Conservation (phyloP, 2,888 invertebrate species). For the Leptothorax acervorum region DNA sequence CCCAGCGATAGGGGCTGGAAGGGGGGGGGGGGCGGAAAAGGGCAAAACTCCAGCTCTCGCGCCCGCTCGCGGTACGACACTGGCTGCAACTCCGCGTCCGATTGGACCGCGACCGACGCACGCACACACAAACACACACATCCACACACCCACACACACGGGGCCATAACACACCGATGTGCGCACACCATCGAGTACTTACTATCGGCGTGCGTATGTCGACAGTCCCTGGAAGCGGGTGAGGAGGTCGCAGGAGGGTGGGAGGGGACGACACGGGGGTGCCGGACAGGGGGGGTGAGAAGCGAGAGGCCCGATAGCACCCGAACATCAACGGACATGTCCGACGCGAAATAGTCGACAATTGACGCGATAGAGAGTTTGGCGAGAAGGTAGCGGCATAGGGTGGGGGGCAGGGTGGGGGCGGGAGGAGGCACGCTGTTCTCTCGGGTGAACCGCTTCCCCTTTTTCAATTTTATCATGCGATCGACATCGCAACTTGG, state of each 20-base stretch:
- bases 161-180: neutral
- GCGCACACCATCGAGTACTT: slow-evolving; percentile 33
- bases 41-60: neutral
- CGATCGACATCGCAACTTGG: slow-evolving; percentile 70
- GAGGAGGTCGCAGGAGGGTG: neutral
- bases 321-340: slow-evolving; percentile 75
- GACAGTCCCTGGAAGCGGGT: slow-evolving; percentile 14
- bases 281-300: neutral
- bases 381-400: slow-evolving; percentile 72
- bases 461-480: slow-evolving; percentile 82
- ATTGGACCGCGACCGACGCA: slow-evolving; percentile 68
- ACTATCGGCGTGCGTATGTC: slow-evolving; percentile 67
- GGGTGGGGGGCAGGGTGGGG: slow-evolving; percentile 68
- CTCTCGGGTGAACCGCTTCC: slow-evolving; percentile 83
- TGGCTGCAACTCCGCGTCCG: slow-evolving; percentile 64
- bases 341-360: slow-evolving; percentile 82
- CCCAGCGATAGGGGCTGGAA: too few species aligned
- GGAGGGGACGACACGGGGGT: neutral
- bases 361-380: slow-evolving; percentile 80
- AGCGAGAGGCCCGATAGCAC: slow-evolving; percentile 66
- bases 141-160: neutral
- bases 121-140: neutral
- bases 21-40: neutral
- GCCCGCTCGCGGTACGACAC: slow-evolving; percentile 60
- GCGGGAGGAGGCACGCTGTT: slow-evolving; percentile 78